Evolutionary conservation across 2,888 invertebrate genomes (phyloP), one percentile per base, ranked within the genome.

Genomic region (Noctua comes): DNA sequence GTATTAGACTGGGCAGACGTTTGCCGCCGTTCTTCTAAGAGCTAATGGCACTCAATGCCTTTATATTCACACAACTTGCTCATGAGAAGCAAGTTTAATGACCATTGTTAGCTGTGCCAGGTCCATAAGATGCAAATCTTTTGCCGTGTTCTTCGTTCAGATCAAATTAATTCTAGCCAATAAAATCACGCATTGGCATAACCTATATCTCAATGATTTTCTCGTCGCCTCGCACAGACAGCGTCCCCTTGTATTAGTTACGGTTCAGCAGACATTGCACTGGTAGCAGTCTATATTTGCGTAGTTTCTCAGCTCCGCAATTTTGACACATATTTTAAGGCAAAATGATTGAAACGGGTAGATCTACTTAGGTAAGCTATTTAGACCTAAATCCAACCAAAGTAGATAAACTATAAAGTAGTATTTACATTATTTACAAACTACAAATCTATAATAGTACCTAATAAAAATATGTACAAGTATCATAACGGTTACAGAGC

Each of bases 241-340:
- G 43, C 46, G 73, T 68, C 68, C n/a, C 36, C 13, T 65, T 66
- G 10, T 68, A 75, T 77, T 72, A 72, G 57, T 24, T 16, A 73
- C 73, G 64, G 64, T 78, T 75, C 59, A 65, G 54, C n/a, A 43
- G 78, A 82, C 57, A 82, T 57, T 77, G 62, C 69, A 73, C 57
- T 62, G 40, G 21, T 43, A 51, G 46, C n/a, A 64, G 65, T 54
- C 36, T 65, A 40, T 54, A 24, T 54, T 27, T 27, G 18, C 43
- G 40, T 40, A n/a, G 36, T 57, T 68, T 40, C 24, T 24, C 27
- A 65, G 40, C 7, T 40, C 8, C n/a, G 31, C 16, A n/a, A 51
- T 48, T 59, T 57, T 21, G 13, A 66, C 18, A 40, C 11, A 27
- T 27, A 31, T 65, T 43, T 18, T 27, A 7, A 77, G 6, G 3